A percentile compares a stretch with the other conserved stretches of the same genome.
These are phyloP conservation scores for Entosphenus tridentatus DNA, from an alignment of 2,113 vertebrate species.

Conservation along the genomic window DNA sequence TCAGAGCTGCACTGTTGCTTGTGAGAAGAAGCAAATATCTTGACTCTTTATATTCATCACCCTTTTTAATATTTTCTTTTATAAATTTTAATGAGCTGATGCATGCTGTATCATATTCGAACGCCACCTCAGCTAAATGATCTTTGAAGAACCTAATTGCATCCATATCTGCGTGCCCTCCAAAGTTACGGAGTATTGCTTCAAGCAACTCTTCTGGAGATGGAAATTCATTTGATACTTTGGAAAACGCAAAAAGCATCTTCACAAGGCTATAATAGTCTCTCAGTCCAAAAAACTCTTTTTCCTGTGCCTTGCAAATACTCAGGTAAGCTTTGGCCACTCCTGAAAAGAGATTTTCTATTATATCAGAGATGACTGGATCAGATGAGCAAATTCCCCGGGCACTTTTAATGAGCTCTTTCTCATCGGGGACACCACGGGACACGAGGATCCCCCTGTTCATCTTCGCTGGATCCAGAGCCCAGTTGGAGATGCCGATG, in stretches of 20 bases:
- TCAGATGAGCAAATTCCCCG: slow-evolving; percentile 30
- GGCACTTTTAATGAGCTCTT: slow-evolving; percentile 32
- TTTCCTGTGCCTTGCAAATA: slow-evolving; percentile 22
- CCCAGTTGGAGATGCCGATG: slow-evolving; percentile 44
- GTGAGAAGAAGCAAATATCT: slow-evolving; percentile 37
- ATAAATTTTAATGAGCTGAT: neutral
- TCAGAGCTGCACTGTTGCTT: slow-evolving; percentile 32
- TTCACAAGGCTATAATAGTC: slow-evolving; percentile 39
- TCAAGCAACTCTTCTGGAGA: slow-evolving; percentile 25
- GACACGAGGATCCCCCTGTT: slow-evolving; percentile 39
- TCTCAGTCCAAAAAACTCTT: slow-evolving; percentile 34
- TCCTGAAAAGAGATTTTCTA: slow-evolving; percentile 23
- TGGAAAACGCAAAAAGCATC: slow-evolving; percentile 25
- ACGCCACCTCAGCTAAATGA: neutral
- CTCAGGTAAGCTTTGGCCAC: slow-evolving; percentile 26
- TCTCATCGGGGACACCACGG: slow-evolving; percentile 27
- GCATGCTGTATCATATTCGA: neutral
- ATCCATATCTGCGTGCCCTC: slow-evolving; percentile 43
- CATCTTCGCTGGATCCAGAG: slow-evolving; percentile 42
- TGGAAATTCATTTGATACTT: slow-evolving; percentile 19
- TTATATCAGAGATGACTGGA: slow-evolving; percentile 15
- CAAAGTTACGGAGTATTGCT: slow-evolving; percentile 68
- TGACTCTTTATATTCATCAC: slow-evolving; percentile 16
- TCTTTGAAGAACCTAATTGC: slow-evolving; percentile 36
- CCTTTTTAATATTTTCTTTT: slow-evolving; percentile 19